Conservation (phyloP, 2,113 vertebrate genomes). For the Lepisosteus oculatus region DNA sequence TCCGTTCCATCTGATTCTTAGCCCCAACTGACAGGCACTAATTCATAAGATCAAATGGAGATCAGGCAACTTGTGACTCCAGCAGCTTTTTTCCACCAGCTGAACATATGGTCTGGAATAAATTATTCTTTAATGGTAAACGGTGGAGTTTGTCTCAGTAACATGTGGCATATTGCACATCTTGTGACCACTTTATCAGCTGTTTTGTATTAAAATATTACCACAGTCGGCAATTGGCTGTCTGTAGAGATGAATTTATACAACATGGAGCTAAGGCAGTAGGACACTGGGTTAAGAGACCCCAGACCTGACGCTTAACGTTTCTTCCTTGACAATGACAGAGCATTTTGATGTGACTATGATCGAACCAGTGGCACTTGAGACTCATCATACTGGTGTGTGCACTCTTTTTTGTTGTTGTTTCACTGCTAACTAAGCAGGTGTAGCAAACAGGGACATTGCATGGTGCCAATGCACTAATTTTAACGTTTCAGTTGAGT, state of each 20-base stretch:
- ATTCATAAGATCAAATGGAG: constrained; percentile 2
- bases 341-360: neutral
- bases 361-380: too few species aligned
- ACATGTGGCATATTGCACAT: constrained; percentile 9
- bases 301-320: neutral
- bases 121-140: constrained; percentile 2
- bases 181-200: constrained; percentile 12
- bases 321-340: constrained; percentile 6
- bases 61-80: constrained; percentile 1
- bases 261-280: neutral
- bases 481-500: too few species aligned
- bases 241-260: constrained; percentile 5
- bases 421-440: too few species aligned
- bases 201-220: constrained; percentile 9
- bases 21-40: neutral
- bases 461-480: too few species aligned
- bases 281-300: neutral
- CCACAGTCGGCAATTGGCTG: neutral
- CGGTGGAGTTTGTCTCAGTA: constrained; percentile 4
- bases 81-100: constrained; percentile 11
- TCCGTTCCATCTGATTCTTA: neutral
- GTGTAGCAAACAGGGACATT: too few species aligned
- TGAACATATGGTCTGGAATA: constrained; percentile 8
- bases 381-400: too few species aligned
- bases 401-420: too few species aligned